phyloP scores from a whole-genome alignment of 37 sponge, comb jelly and placozoan genomes.

The Spongilla lacustris region DNA sequence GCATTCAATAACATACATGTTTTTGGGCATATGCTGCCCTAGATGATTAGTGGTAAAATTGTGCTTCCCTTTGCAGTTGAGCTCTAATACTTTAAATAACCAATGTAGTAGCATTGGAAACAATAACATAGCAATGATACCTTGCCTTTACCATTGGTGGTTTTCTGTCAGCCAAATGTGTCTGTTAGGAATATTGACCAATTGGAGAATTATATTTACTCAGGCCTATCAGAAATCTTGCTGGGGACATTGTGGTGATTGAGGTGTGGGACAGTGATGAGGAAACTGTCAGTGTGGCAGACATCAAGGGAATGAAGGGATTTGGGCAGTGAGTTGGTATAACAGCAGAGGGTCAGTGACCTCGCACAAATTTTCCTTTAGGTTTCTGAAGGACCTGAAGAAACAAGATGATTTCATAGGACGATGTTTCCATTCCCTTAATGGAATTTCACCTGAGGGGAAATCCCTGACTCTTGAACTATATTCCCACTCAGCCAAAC shows the following conservation, averaged over 20 bases:
- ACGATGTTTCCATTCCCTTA: slow-evolving; percentile 40
- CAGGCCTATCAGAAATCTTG: slow-evolving; percentile 32
- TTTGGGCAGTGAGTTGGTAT: slow-evolving; percentile 31
- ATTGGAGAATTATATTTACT: too few species aligned
- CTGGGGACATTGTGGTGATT: slow-evolving; percentile 28
- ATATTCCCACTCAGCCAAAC: slow-evolving; percentile 54
- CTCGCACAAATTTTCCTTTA: too few species aligned
- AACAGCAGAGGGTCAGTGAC: too few species aligned
- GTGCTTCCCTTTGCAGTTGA: too few species aligned
- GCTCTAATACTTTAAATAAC: too few species aligned
- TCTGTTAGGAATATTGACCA: too few species aligned
- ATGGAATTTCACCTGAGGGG: slow-evolving; percentile 16
- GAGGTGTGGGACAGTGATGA: slow-evolving; percentile 68
- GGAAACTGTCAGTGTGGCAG: not conserved
- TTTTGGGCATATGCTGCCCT: too few species aligned
- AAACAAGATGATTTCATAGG: slow-evolving; percentile 69
- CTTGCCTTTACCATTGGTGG: too few species aligned
- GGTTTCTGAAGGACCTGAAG: not conserved
- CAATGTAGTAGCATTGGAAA: too few species aligned
- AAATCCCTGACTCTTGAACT: slow-evolving; percentile 28
- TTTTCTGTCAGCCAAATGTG: too few species aligned
- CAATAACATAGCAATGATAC: too few species aligned
- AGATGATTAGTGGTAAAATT: too few species aligned
- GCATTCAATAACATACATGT: not conserved
- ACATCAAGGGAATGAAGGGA: slow-evolving; percentile 43